Evolutionary conservation across 2,888 invertebrate species (phyloP), one percentile per base, ranked within the genome.

Genomic region (Oscheius myriophilus): DNA sequence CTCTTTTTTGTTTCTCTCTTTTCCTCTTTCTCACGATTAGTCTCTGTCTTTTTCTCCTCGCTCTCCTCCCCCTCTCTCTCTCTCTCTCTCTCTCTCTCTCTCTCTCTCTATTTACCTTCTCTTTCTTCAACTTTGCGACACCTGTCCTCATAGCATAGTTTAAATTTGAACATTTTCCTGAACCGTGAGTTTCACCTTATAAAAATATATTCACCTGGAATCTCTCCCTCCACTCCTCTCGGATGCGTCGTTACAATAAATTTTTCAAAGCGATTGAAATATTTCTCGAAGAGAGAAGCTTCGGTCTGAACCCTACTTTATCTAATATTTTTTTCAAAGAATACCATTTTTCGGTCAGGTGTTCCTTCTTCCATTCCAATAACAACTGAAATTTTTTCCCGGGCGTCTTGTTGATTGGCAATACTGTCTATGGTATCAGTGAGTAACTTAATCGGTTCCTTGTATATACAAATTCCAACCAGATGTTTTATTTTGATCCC

Each of bases 331-430:
- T 43, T 2, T 11, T 12, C 9, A 23, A 55, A 25, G 51, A 21
- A 51, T 53, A 82, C 82, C 69, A 74, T 70, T 67, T 81, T 78
- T 57, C 79, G 80, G 51, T 83, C 79, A 0, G 83, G 82, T 39
- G 83, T 83, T 45, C 81, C 82, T 46, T 75, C 79, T 70, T 83
- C 83, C 78, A 83, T 77, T 54, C 83, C 83, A 45, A 82, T 67
- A 1, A 83, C 64, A 42, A 76, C 74, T 12, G 78, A 72, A 57
- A 83, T 79, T 45, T 82, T 82, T 12, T 72, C 67, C 25, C 64
- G 71, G 12, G 82, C 80, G 26, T 76, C 61, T n/a, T 80, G 71
- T 57, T 82, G 82, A 25, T 65, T 63, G 33, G 76, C 80, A 18
- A 82, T 72, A 65, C 78, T 76, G 67, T 83, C 80, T 42, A 83